A percentile compares a stretch with the other conserved stretches of the same genome.
These are phyloP conservation scores for Atherinosoma microstoma DNA, from an alignment of 2,797 vertebrate genomes.

Conservation along the genomic window DNA sequence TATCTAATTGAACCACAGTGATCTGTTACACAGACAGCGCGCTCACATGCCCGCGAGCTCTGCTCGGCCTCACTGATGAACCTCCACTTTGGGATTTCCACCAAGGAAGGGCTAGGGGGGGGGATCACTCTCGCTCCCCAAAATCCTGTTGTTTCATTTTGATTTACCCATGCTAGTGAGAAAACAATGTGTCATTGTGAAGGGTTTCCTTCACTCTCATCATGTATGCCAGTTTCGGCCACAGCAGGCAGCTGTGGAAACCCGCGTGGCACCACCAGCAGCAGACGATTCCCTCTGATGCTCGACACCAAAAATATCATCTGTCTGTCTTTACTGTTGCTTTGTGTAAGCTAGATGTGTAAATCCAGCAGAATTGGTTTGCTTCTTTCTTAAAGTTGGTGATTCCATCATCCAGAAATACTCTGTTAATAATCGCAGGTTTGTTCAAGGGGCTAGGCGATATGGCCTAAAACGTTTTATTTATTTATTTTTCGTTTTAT, in stretches of 20 bases:
- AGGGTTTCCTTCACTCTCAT: neutral
- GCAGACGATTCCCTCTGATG: conserved; percentile 1
- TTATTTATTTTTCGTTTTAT: neutral
- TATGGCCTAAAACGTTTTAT: neutral
- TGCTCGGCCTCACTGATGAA: conserved; percentile 3
- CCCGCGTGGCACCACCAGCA: accelerated
- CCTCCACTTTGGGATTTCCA: neutral
- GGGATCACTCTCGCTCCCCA: neutral
- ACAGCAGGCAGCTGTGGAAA: neutral
- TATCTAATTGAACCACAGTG: conserved; percentile 14
- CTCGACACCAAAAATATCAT: too few species aligned
- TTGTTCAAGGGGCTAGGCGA: too few species aligned
- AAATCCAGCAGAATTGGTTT: neutral
- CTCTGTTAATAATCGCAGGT: too few species aligned
- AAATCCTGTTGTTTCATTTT: neutral
- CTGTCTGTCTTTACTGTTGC: neutral
- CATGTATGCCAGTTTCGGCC: accelerated
- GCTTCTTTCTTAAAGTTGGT: neutral
- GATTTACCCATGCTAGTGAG: neutral
- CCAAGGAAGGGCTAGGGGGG: neutral
- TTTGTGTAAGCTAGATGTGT: neutral
- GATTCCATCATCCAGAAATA: neutral
- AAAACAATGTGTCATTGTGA: neutral
- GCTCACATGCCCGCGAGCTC: neutral
- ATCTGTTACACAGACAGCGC: conserved; percentile 1